These are phyloP conservation scores for Mareca strepera DNA, from an alignment of 2,797 vertebrate species.

Conservation along the genomic window DNA sequence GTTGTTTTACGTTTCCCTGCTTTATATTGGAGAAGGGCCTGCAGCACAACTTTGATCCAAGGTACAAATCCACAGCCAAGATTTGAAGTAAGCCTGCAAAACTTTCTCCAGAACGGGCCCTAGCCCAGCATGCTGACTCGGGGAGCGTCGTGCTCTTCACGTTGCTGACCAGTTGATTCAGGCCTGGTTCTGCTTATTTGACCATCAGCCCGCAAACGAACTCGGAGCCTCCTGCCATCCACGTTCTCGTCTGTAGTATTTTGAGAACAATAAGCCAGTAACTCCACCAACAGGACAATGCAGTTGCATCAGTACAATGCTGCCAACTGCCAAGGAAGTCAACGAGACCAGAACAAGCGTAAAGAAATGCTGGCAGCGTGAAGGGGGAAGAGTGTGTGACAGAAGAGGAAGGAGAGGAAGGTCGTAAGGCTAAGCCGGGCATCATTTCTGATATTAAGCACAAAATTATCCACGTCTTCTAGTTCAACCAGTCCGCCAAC, in stretches of 20 bases:
- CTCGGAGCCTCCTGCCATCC: background rate
- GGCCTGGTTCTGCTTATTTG: slow-evolving; percentile 38
- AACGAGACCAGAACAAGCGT: accelerated
- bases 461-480: background rate
- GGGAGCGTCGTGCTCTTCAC: background rate
- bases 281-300: background rate
- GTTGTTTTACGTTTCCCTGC: slow-evolving; percentile 58
- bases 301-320: background rate
- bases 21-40: slow-evolving; percentile 66
- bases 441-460: background rate
- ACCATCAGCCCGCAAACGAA: background rate
- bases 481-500: background rate
- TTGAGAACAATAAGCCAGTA: background rate
- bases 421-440: background rate
- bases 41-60: slow-evolving; percentile 61
- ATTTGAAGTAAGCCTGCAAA: slow-evolving; percentile 49
- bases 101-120: background rate
- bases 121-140: slow-evolving; percentile 7
- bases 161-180: background rate
- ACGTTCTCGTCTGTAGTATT: background rate
- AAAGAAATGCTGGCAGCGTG: background rate
- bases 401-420: background rate
- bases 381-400: background rate
- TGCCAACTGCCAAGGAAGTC: background rate
- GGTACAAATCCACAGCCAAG: slow-evolving; percentile 62